Evolutionary conservation across 2,797 vertebrate species (phyloP).

Genomic region (Etheostoma perlongum): DNA sequence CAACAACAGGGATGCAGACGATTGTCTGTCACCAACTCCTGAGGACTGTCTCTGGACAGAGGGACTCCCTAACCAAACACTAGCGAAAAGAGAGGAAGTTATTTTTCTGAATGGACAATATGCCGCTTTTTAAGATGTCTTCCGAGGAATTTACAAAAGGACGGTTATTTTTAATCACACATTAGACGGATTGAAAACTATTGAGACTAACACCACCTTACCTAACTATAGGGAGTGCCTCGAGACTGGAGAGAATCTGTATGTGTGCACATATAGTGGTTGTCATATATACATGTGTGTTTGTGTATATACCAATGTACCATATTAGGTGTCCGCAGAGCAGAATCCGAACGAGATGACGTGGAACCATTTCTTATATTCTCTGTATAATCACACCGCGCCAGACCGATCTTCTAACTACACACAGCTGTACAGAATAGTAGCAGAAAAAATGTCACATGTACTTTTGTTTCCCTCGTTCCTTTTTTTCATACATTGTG

Average conservation of each 20-base stretch:
- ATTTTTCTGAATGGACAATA: conserved; percentile 69
- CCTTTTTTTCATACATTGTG: conserved; percentile 58
- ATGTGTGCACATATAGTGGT: conserved; percentile 61
- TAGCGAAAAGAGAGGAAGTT: conserved; percentile 58
- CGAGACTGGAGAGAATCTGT: conserved; percentile 72
- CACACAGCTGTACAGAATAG: conserved; percentile 68
- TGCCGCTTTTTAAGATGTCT: conserved; percentile 81
- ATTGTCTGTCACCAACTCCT: conserved; percentile 10
- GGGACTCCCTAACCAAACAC: conserved; percentile 55
- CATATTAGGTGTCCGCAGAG: conserved; percentile 47
- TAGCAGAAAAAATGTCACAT: conserved; percentile 34
- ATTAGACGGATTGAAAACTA: conserved; percentile 59
- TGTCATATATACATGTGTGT: conserved; percentile 62
- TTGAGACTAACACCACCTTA: conserved; percentile 78
- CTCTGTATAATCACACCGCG: conserved; percentile 66
- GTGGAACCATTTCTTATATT: conserved; percentile 57
- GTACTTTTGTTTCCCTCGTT: conserved; percentile 40
- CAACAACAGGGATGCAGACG: neutral
- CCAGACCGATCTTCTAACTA: conserved; percentile 70
- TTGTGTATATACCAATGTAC: conserved; percentile 66
- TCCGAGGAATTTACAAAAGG: conserved; percentile 75
- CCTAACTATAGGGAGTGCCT: conserved; percentile 82
- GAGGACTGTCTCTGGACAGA: conserved; percentile 39
- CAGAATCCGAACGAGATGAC: conserved; percentile 30
- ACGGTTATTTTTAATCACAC: conserved; percentile 75